Evolutionary conservation across 2,888 invertebrate genomes (phyloP), one percentile per base, ranked within the genome.

Genomic region (Entomobrya multifasciata): DNA sequence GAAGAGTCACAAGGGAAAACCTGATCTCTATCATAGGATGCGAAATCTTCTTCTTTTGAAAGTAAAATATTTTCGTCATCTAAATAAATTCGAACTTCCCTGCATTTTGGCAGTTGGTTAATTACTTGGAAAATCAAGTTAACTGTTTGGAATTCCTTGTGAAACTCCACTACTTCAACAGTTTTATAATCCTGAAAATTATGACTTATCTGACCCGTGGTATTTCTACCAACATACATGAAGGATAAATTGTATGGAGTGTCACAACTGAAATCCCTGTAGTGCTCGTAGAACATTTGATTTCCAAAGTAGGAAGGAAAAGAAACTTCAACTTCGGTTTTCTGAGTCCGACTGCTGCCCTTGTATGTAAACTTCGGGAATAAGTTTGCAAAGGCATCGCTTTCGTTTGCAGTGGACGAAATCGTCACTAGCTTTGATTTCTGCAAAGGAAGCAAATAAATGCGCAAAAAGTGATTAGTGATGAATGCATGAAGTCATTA

Each of bases 391-490:
- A 80, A 80, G n/a, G 22, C 78, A 41, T 67, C 55, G 11, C 52
- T 49, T 5, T 67, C 55, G 11, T 65, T 49, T 5, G 49, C n/a
- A 6, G 65, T 67, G 15, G 65, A n/a, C 10, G 62, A 78, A n/a
- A 80, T 2, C 5, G 67, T 67, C 15, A 80, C 79, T 20, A 67
- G n/a, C n/a, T 80, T 80, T 6, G 67, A 52, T 36, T 80, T 80
- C 79, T 49, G 49, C n/a, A n/a, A n/a, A n/a, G n/a, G n/a, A n/a
- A n/a, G n/a, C n/a, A n/a, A n/a, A n/a, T n/a, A n/a, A n/a, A n/a
- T n/a, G n/a, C n/a, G n/a, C n/a, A n/a, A n/a, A n/a, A n/a, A n/a
- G n/a, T n/a, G n/a, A n/a, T n/a, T n/a, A n/a, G n/a, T n/a, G n/a
- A n/a, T n/a, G n/a, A n/a, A n/a, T n/a, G n/a, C n/a, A n/a, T n/a